These are phyloP conservation scores for Lasioglossum marginatum DNA, from an alignment of 2,888 invertebrate genomes.

Conservation along the genomic window DNA sequence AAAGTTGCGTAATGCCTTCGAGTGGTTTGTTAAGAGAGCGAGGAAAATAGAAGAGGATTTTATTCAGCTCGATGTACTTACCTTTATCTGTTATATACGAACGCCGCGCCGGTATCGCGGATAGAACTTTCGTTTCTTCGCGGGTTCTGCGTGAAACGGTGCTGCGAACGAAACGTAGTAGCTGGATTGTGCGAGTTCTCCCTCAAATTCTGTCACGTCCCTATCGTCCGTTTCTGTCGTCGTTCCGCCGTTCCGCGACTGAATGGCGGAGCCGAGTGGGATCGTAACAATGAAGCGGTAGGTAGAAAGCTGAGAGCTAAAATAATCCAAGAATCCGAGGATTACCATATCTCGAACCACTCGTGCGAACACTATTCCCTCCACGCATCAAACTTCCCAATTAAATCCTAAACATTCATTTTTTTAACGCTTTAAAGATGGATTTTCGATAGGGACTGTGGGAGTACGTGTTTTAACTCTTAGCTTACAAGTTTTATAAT, in stretches of 20 bases:
- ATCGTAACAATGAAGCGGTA: slow-evolving; percentile 32
- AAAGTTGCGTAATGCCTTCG: background rate
- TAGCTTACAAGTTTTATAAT: background rate
- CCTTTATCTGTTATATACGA: slow-evolving; percentile 16
- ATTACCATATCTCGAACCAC: slow-evolving; percentile 22
- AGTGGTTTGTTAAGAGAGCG: background rate
- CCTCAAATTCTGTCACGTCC: slow-evolving; percentile 32
- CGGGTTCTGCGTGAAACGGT: background rate
- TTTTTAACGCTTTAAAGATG: background rate
- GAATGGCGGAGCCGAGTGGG: background rate
- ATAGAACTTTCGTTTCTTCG: slow-evolving; percentile 17
- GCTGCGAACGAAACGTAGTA: slow-evolving; percentile 7
- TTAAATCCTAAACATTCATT: slow-evolving; percentile 11
- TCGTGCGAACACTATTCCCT: background rate
- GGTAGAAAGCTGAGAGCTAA: slow-evolving; percentile 15
- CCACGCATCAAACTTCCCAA: slow-evolving; percentile 12
- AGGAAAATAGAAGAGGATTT: background rate
- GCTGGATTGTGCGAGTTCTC: slow-evolving; percentile 2
- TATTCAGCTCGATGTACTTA: background rate
- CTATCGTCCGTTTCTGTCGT: slow-evolving; percentile 40
- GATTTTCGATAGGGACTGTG: background rate
- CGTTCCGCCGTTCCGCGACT: slow-evolving; percentile 27
- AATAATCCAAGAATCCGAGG: slow-evolving; percentile 11
- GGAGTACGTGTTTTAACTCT: background rate
- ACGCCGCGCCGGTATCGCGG: slow-evolving; percentile 15